These are phyloP conservation scores for Antheraea pernyi DNA, from an alignment of 1,140 invertebrate genomes.

Conservation along the genomic window DNA sequence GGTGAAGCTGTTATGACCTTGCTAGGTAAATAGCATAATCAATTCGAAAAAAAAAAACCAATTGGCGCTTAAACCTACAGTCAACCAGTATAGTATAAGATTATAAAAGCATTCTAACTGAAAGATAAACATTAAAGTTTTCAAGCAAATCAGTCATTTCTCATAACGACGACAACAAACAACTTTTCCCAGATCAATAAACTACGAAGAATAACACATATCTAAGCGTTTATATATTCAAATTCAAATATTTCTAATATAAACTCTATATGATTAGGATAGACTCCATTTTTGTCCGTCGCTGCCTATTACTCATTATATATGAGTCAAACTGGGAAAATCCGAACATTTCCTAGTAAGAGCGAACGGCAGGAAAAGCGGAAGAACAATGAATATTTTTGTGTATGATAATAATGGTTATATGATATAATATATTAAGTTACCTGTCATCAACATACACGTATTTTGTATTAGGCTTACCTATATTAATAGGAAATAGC, in stretches of 20 bases:
- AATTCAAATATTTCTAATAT: not conserved
- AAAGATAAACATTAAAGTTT: not conserved
- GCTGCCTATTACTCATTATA: not conserved
- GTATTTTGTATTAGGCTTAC: slow-evolving; percentile 2
- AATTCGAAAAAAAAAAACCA: no score
- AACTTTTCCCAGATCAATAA: not conserved
- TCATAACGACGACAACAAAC: not conserved
- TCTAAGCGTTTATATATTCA: not conserved
- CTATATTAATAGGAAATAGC: not conserved
- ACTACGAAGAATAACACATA: not conserved
- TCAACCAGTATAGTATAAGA: no score
- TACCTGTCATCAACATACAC: not conserved
- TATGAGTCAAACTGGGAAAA: slow-evolving; percentile 1
- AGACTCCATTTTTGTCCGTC: not conserved
- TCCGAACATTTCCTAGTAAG: not conserved
- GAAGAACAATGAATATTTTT: slow-evolving; percentile 4
- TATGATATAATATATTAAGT: not conserved
- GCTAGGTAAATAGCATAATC: no score
- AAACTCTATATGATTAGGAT: not conserved
- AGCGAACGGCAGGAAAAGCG: not conserved
- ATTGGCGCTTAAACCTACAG: no score
- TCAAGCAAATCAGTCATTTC: not conserved
- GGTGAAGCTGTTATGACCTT: no score
- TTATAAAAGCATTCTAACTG: no score
- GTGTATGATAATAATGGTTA: not conserved